Base-by-base conservation (phyloP, 2,888 invertebrate genomes). In the Lamellibrachia satsuma region DNA sequence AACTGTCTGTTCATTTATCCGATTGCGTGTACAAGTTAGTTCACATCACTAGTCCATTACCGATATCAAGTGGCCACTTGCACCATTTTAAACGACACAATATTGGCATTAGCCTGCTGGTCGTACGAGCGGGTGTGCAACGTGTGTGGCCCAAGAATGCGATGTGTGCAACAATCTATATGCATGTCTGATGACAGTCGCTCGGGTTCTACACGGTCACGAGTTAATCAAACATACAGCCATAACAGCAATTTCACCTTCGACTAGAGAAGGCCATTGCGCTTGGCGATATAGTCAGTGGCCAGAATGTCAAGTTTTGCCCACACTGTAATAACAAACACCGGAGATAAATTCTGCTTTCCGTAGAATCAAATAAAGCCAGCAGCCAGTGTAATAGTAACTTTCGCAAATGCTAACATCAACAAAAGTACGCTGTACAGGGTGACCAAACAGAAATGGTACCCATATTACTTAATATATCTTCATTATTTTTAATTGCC, bases 1-100 rank as follows among this genome's bases (percentile, higher is more conserved):
- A n/a, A 75, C 15, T 75, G 75, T 75, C 75, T 75, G 75, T 75
- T 75, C 75, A n/a, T 22, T 75, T 75, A 75, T 75, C 75, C 75
- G 75, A 15, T 15, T 22, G 75, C 6, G 75, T 6, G 75, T 75
- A 75, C 75, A 75, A n/a, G 75, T 22, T 22, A 15, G 1, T n/a
- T 75, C 75, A 75, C 75, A 75, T 75, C 75, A 75, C 75, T 15
- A 75, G 75, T 75, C 75, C 75, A 75, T 75, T 75, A 75, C 75
- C 75, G 75, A 75, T 75, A 75, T 75, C 75, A 75, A 75, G 75
- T 75, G 75, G 75, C 75, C 75, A 75, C 75, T 75, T 75, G 75
- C 75, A 22, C 75, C 75, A n/a, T 75, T 75, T 75, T 75, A 75
- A 75, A 75, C 75, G 75, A 75, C 75, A 75, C 75, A 75, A 75